Conservation (phyloP, 2,888 invertebrate species). For the Pristionchus exspectatus region DNA sequence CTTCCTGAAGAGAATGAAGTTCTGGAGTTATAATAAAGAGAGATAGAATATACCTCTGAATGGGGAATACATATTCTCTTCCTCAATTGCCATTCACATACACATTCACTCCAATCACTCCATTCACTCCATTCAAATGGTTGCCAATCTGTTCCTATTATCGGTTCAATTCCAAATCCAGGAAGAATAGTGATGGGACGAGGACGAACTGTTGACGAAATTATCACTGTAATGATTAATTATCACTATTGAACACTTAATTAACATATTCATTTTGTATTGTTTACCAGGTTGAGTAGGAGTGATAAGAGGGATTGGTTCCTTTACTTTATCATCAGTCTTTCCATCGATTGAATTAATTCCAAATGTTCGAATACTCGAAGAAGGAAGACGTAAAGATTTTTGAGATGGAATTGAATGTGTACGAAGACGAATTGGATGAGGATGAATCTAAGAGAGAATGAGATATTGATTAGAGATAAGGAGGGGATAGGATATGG, state of each 20-base stretch:
- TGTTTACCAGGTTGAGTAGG: not conserved
- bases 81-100: constrained; percentile 45
- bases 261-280: not conserved
- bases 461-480: not conserved
- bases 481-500: not conserved
- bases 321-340: not conserved
- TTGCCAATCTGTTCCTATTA: constrained; percentile 3
- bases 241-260: not conserved
- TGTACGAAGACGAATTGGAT: constrained; percentile 44
- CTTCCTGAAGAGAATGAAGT: not conserved
- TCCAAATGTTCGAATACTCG: constrained; percentile 27
- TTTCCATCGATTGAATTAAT: not conserved
- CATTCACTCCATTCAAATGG: constrained; percentile 51
- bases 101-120: constrained; percentile 49
- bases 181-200: not conserved
- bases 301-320: not conserved
- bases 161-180: constrained; percentile 2
- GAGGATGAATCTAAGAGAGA: constrained; percentile 28
- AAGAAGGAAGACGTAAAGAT: constrained; percentile 20
- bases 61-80: constrained; percentile 49
- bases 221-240: not conserved
- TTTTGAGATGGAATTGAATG: constrained; percentile 32
- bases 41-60: not conserved
- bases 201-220: not conserved
- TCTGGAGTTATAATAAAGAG: not conserved